Conservation (phyloP, 2,113 vertebrate species). For the Oreochromis niloticus region DNA sequence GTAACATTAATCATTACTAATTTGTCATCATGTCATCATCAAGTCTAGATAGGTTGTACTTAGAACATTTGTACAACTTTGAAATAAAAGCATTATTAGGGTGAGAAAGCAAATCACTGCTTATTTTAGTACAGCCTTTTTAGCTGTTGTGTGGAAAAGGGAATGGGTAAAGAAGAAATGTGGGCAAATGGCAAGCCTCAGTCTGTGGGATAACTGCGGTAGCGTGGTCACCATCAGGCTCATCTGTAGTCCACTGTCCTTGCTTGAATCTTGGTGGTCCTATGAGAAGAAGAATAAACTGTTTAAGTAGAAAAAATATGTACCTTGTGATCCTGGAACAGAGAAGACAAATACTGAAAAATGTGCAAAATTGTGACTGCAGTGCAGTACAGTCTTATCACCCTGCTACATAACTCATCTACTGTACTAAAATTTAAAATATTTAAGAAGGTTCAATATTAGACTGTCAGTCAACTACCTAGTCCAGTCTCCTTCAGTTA, state of each 20-base stretch:
- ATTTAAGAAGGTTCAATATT: accelerated
- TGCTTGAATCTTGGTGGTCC: neutral
- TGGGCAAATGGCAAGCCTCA: neutral
- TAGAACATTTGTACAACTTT: neutral
- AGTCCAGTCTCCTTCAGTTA: too few species aligned
- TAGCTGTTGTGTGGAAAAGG: neutral
- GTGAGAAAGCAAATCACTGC: neutral
- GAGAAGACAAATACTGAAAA: neutral
- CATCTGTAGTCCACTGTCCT: neutral
- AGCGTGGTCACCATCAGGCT: neutral
- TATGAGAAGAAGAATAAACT: neutral
- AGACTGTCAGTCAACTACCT: too few species aligned
- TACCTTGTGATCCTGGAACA: accelerated
- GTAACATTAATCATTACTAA: neutral
- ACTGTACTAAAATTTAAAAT: neutral
- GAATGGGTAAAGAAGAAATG: neutral
- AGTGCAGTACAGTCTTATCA: neutral
- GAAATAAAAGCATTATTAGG: accelerated
- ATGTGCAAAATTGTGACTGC: neutral
- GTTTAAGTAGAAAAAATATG: too few species aligned
- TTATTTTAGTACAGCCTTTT: neutral
- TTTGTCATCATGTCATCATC: too few species aligned
- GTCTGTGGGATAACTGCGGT: neutral
- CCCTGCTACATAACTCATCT: neutral
- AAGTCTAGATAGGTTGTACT: neutral